phyloP scores from a whole-genome alignment of 53 echinoderm and acorn worm species.

The Paracentrotus lividus region DNA sequence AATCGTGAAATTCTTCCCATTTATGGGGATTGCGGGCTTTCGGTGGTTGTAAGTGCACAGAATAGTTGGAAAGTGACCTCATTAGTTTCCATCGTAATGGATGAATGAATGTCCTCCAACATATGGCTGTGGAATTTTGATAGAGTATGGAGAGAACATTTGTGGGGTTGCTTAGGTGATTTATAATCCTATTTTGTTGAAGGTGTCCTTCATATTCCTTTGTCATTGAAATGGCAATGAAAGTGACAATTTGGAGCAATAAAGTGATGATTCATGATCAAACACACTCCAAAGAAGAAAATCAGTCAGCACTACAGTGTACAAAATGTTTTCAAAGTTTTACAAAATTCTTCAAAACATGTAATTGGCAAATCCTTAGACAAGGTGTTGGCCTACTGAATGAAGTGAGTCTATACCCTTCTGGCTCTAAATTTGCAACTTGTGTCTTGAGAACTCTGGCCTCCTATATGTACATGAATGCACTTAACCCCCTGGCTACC shows the following conservation, averaged over 20 bases:
- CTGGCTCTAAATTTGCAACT: too few relatives aligned
- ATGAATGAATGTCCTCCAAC: slow-evolving; percentile 14
- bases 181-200: not conserved
- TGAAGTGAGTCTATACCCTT: too few relatives aligned
- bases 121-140: not conserved
- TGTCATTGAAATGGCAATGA: not conserved
- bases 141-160: not conserved
- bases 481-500: too few relatives aligned
- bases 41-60: not conserved
- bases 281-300: not conserved
- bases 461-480: too few relatives aligned
- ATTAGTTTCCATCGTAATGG: not conserved
- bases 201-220: not conserved
- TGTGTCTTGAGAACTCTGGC: too few relatives aligned
- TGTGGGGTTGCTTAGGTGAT: not conserved
- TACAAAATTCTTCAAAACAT: too few relatives aligned
- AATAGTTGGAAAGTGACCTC: slow-evolving; percentile 27
- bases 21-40: not conserved
- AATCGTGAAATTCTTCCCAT: not conserved
- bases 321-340: not conserved
- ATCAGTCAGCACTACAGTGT: not conserved
- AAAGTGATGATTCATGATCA: not conserved
- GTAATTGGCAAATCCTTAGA: too few relatives aligned
- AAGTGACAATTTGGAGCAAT: slow-evolving; percentile 38
- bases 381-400: too few relatives aligned